Evolutionary conservation across 2,888 invertebrate genomes (phyloP), one percentile per base, ranked within the genome.

Genomic region (Heliconius ethilla): DNA sequence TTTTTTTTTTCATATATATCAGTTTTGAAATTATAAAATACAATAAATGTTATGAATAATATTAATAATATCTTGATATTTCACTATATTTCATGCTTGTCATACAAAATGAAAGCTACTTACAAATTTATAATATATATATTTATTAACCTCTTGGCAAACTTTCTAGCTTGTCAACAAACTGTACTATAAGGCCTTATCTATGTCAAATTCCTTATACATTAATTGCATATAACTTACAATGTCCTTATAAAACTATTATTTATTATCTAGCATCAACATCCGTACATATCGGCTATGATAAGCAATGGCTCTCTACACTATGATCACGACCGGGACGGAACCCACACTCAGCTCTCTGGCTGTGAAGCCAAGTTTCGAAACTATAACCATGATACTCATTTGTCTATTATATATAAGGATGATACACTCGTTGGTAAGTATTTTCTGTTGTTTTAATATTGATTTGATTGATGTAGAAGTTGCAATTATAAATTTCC

Each of bases 271-370:
- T 90, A 99, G 99, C 99, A 99, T 91, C 98, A 98, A 87, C 99
- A 99, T 95, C 99, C 99, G 0, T 99, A 98, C 91, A 97, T 99
- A 85, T 99, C 99, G 76, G 99, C 98, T 5, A 99, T 99, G 99
- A 96, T 99, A 4, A 99, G 98, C 91, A 99, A 99, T 92, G 99
- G 99, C 25, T 95, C 97, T 3, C 94, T 98, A 80, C 97, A 97
- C 88, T 99, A 99, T 91, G 99, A 99, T 92, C 99, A 99, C 91
- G 99, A 99, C 89, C 95, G 98, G 69, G 99, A 99, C 94, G 99
- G 99, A 70, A 99, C 99, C 0, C 99, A 99, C 90, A 99, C 99
- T 0, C 98, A 99, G 91, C 90, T 99, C 22, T 97, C 99, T 25
- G 99, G 99, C 40, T 99, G 99, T 92, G 99, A 99, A 90, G 98